phyloP scores from a whole-genome alignment of 1,140 invertebrate species.

The Hylaeus anthracinus region DNA sequence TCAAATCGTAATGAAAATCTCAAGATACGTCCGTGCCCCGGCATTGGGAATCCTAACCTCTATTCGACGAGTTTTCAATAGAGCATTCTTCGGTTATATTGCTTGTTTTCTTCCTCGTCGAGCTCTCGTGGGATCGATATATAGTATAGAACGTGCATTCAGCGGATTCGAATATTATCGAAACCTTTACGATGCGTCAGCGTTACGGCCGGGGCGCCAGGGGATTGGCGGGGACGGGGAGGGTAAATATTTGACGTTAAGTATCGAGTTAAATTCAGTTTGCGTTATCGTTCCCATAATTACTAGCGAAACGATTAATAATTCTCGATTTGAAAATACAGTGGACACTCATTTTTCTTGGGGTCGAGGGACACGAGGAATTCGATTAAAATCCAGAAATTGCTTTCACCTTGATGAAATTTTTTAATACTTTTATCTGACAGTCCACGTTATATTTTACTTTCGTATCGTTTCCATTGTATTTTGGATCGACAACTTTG shows the following conservation, averaged over 20 bases:
- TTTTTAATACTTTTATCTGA: too few relatives aligned
- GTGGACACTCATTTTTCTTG: not conserved
- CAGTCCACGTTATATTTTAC: too few relatives aligned
- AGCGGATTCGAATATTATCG: constrained; percentile 57
- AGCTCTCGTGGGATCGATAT: constrained; percentile 44
- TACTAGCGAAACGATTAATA: constrained; percentile 3
- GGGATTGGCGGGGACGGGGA: not conserved
- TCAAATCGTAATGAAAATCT: constrained; percentile 13
- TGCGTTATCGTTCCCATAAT: constrained; percentile 3
- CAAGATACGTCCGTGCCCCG: not conserved
- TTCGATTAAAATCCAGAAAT: too few relatives aligned
- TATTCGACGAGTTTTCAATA: constrained; percentile 57
- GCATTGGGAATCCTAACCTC: constrained; percentile 27
- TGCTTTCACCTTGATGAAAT: too few relatives aligned
- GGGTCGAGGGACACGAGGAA: not conserved
- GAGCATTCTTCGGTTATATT: constrained; percentile 56
- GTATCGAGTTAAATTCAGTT: constrained; percentile 32
- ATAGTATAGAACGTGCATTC: constrained; percentile 18
- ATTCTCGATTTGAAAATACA: not conserved
- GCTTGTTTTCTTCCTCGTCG: constrained; percentile 56
- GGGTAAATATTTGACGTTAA: constrained; percentile 42
- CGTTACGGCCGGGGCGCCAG: not conserved
- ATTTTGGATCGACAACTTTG: too few relatives aligned
- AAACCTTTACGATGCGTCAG: constrained; percentile 46
- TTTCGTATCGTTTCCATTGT: too few relatives aligned